Conservation (phyloP, 2,113 vertebrate genomes). For the Ramphastos sulfuratus region DNA sequence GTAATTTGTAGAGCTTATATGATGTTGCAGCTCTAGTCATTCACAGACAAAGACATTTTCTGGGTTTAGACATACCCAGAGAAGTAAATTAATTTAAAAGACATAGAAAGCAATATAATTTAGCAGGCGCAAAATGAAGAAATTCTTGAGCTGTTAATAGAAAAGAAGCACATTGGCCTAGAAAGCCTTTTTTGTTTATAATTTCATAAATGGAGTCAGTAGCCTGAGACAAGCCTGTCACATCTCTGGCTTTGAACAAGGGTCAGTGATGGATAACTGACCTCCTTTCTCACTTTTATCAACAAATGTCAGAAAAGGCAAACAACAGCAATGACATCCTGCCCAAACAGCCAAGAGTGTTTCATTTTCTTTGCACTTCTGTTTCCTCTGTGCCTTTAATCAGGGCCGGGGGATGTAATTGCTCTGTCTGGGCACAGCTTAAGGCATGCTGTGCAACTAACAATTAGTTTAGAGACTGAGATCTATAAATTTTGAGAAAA, state of each 20-base stretch:
- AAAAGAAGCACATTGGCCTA: neutral
- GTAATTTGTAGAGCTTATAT: neutral
- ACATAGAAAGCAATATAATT: neutral
- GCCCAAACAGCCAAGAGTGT: conserved; percentile 82
- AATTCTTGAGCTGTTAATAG: neutral
- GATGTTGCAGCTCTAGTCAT: too few relatives aligned
- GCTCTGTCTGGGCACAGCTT: conserved; percentile 82
- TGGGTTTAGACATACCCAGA: neutral
- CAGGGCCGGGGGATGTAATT: conserved; percentile 86
- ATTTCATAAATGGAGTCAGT: conserved; percentile 21
- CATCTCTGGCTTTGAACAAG: conserved; percentile 48
- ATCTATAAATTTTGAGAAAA: conserved; percentile 84
- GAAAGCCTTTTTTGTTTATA: conserved; percentile 13
- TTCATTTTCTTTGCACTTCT: conserved; percentile 84
- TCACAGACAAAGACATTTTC: neutral
- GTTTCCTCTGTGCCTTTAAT: conserved; percentile 85
- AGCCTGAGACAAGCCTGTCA: conserved; percentile 31
- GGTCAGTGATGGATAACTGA: conserved; percentile 60
- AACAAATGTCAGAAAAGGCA: conserved; percentile 64
- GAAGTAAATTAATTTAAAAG: neutral
- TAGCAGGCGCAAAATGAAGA: neutral
- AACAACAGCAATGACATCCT: conserved; percentile 82
- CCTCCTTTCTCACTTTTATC: conserved; percentile 54
- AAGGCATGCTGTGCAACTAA: conserved; percentile 79
- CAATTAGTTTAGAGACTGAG: conserved; percentile 82